Evolutionary conservation across 1,140 invertebrate genomes (phyloP).

Genomic region (Archegozetes longisetosus): DNA sequence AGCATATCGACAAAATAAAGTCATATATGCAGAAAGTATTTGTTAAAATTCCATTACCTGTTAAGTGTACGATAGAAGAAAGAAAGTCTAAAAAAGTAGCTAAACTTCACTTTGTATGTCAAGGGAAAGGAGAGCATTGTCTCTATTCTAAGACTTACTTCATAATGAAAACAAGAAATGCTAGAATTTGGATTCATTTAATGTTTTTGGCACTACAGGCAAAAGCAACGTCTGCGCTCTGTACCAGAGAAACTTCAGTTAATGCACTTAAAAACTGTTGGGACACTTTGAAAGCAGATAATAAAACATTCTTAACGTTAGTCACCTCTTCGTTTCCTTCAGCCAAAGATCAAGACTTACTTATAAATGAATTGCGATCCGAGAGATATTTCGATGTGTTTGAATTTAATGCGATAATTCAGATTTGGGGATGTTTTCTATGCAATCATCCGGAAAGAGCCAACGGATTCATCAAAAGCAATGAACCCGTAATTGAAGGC

Average conservation of each 20-base stretch:
- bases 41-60: slow-evolving; percentile 64
- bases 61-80: slow-evolving; percentile 77
- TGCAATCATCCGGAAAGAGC: slow-evolving; percentile 81
- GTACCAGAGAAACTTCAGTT: slow-evolving; percentile 62
- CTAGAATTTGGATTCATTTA: slow-evolving; percentile 79
- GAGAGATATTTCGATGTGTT: slow-evolving; percentile 82
- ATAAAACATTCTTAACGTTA: slow-evolving; percentile 69
- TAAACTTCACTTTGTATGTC: slow-evolving; percentile 74
- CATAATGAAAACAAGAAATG: slow-evolving; percentile 65
- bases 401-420: slow-evolving; percentile 45
- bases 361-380: slow-evolving; percentile 68
- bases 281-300: slow-evolving; percentile 79
- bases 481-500: slow-evolving; percentile 39
- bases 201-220: slow-evolving; percentile 86
- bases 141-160: slow-evolving; percentile 72
- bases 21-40: slow-evolving; percentile 73
- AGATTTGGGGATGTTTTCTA: slow-evolving; percentile 66
- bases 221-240: slow-evolving; percentile 55
- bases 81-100: slow-evolving; percentile 64
- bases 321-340: slow-evolving; percentile 77
- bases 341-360: slow-evolving; percentile 61
- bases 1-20: slow-evolving; percentile 78
- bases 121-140: slow-evolving; percentile 65
- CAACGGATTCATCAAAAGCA: slow-evolving; percentile 51
- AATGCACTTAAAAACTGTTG: slow-evolving; percentile 73